Conservation (phyloP, 2,888 invertebrate species). For the Gisinianus flammeolus region DNA sequence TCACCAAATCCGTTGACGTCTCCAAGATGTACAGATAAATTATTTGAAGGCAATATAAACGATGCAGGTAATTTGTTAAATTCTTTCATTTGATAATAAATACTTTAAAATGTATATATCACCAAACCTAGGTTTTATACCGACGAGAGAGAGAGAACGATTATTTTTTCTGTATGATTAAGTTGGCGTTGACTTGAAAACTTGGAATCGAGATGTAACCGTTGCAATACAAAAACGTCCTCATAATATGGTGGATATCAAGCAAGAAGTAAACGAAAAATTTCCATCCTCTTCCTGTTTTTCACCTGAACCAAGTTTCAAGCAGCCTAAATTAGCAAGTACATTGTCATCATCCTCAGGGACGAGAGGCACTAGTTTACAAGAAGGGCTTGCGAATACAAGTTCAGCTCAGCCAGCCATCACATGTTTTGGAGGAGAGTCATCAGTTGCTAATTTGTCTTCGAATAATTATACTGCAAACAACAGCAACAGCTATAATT, state of each 20-base stretch:
- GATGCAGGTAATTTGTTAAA: slow-evolving; percentile 3
- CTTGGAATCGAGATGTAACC: not conserved
- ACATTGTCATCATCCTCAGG: no score
- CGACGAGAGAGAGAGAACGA: no score
- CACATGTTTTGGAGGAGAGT: not conserved
- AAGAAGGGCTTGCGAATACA: no score
- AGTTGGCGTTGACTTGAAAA: not conserved
- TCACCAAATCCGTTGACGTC: not conserved
- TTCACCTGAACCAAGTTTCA: not conserved
- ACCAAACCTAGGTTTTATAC: no score
- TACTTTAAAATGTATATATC: no score
- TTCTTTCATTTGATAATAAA: not conserved
- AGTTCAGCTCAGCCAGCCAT: no score
- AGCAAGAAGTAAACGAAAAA: not conserved
- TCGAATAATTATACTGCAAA: not conserved
- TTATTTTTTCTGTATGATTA: not conserved
- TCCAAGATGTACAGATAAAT: not conserved
- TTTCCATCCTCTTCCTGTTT: not conserved
- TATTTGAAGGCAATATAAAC: slow-evolving; percentile 2
- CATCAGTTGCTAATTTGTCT: not conserved
- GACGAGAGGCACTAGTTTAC: no score
- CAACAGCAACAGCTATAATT: no score
- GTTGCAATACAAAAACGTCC: not conserved
- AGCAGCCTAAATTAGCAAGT: slow-evolving; percentile 10
- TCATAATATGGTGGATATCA: not conserved